Conservation (phyloP, 1,140 invertebrate genomes). For the Augochlora pura region DNA sequence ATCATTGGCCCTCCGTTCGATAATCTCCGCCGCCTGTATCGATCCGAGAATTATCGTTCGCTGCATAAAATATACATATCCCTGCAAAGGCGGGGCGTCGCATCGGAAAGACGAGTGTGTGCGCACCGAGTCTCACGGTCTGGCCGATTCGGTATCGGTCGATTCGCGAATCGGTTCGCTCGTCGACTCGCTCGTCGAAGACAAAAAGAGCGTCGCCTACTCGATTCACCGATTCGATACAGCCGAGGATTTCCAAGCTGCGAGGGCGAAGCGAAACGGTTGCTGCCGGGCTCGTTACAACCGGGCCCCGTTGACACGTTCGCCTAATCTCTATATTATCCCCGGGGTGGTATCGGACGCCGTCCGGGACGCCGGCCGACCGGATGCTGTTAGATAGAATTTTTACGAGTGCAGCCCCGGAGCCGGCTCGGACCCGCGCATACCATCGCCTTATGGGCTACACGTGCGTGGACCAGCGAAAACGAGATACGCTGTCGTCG, state of each 20-base stretch:
- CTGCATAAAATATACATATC: no score
- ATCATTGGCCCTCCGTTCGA: no score
- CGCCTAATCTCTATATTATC: constrained; percentile 72
- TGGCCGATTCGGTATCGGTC: background rate
- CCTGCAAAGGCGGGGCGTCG: no score
- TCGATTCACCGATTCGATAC: background rate
- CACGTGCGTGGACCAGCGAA: constrained; percentile 32
- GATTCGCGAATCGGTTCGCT: background rate
- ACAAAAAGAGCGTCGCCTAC: constrained; percentile 24
- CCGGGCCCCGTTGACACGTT: constrained; percentile 46
- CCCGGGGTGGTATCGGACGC: constrained; percentile 64
- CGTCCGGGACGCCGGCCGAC: constrained; percentile 49
- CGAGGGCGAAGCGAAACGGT: constrained; percentile 25
- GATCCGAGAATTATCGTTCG: no score
- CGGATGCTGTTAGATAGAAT: constrained; percentile 71
- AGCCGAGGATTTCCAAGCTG: background rate
- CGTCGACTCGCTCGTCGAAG: background rate
- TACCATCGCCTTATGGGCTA: constrained; percentile 56
- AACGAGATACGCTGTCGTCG: constrained; percentile 31
- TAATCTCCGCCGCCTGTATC: no score
- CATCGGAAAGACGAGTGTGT: no score
- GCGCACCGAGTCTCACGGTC: background rate
- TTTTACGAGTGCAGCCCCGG: constrained; percentile 54
- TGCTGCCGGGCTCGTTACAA: constrained; percentile 17
- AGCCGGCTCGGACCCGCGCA: constrained; percentile 32